phyloP scores from a whole-genome alignment of 2,113 vertebrate genomes.

The Bagarius yarrelli region DNA sequence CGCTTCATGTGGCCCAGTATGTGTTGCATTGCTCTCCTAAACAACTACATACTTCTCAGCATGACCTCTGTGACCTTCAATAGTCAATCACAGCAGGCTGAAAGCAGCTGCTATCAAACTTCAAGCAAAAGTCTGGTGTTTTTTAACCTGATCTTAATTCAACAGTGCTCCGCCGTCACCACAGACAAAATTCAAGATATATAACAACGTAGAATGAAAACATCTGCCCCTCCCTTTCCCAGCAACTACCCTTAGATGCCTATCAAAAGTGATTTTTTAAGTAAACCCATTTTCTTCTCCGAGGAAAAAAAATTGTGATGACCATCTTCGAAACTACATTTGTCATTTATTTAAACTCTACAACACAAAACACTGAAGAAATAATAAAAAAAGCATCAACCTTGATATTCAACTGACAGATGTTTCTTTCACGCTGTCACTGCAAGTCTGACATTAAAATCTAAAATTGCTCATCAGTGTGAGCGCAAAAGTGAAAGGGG shows the following conservation, averaged over 20 bases:
- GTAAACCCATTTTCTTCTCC: background rate
- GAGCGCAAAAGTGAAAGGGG: constrained; percentile 39
- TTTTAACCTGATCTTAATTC: background rate
- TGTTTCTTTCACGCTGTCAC: background rate
- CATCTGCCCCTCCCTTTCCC: background rate
- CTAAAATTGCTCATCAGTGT: constrained; percentile 52
- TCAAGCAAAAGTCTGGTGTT: background rate
- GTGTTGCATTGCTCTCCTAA: constrained; percentile 48
- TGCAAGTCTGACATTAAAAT: constrained; percentile 34
- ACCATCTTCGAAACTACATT: constrained; percentile 1
- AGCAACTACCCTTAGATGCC: background rate
- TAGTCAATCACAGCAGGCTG: constrained; percentile 29
- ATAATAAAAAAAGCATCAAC: constrained; percentile 5
- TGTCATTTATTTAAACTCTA: background rate
- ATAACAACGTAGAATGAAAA: background rate
- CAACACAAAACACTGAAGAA: background rate
- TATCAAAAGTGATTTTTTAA: background rate
- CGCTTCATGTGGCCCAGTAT: constrained; percentile 36
- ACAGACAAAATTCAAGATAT: background rate
- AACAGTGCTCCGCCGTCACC: background rate
- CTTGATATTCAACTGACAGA: constrained; percentile 10
- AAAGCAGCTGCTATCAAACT: constrained; percentile 16
- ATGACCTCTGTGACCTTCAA: constrained; percentile 49
- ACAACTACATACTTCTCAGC: constrained; percentile 16
- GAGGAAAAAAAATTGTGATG: background rate